Evolutionary conservation across 2,888 invertebrate genomes (phyloP).

Genomic region (Dyspetes luteomarginatus): DNA sequence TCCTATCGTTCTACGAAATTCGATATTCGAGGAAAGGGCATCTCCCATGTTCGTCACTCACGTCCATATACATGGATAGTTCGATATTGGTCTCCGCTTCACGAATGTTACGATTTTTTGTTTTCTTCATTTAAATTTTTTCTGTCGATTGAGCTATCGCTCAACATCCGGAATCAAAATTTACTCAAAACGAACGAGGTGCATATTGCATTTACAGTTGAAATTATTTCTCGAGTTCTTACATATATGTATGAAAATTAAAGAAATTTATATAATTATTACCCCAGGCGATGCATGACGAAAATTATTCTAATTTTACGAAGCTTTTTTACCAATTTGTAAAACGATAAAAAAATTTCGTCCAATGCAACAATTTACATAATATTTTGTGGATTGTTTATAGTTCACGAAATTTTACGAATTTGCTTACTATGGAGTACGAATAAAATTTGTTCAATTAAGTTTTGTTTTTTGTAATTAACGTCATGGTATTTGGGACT

Average conservation of each 20-base stretch:
- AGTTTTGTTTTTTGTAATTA: background rate
- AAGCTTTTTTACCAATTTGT: background rate
- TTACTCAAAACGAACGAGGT: background rate
- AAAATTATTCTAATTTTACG: background rate
- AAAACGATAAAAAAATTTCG: too few species aligned
- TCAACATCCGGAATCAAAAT: background rate
- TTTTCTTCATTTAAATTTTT: background rate
- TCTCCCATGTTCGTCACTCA: conserved; percentile 14
- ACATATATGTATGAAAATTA: too few species aligned
- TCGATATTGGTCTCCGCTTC: conserved; percentile 10
- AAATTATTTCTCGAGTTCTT: too few species aligned
- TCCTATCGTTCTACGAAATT: conserved; percentile 63
- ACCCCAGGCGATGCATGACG: too few species aligned
- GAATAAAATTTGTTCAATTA: too few species aligned
- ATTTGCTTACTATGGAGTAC: too few species aligned
- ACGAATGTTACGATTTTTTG: conserved; percentile 14
- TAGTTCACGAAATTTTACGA: too few species aligned
- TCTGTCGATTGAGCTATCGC: background rate
- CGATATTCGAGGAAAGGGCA: conserved; percentile 64
- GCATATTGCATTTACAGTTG: background rate
- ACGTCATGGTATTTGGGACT: background rate
- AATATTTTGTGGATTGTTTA: too few species aligned
- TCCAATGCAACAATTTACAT: too few species aligned
- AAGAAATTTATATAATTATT: too few species aligned
- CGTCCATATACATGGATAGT: conserved; percentile 1